Conservation (phyloP, 2,888 invertebrate species). For the Dilophus febrilis region DNA sequence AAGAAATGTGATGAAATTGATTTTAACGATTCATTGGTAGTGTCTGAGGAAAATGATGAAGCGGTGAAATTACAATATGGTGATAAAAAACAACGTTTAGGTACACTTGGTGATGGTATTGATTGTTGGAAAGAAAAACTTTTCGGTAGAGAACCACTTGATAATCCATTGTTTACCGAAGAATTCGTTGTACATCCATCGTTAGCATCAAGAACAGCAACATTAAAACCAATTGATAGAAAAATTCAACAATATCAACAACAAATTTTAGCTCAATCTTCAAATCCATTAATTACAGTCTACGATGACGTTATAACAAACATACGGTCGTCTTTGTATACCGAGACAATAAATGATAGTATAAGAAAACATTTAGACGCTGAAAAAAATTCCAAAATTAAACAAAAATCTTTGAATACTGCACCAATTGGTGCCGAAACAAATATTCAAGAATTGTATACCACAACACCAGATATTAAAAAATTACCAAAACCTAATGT, state of each 20-base stretch:
- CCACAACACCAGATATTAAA: too few relatives aligned
- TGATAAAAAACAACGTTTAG: slow-evolving; percentile 30
- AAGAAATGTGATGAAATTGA: slow-evolving; percentile 17
- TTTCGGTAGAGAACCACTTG: slow-evolving; percentile 57
- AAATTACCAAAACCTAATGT: too few relatives aligned
- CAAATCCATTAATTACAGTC: slow-evolving; percentile 7
- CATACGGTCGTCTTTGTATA: slow-evolving; percentile 2
- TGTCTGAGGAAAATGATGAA: slow-evolving; percentile 28
- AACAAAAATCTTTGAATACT: too few relatives aligned
- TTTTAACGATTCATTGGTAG: background rate
- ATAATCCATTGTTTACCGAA: slow-evolving; percentile 54
- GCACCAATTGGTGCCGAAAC: too few relatives aligned
- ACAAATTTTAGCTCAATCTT: slow-evolving; percentile 2
- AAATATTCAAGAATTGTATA: too few relatives aligned
- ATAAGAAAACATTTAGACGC: too few relatives aligned
- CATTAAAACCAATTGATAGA: background rate
- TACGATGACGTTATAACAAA: slow-evolving; percentile 12
- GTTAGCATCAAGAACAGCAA: too few relatives aligned
- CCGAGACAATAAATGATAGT: too few relatives aligned
- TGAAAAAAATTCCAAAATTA: too few relatives aligned
- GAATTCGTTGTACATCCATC: slow-evolving; percentile 16
- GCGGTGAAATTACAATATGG: slow-evolving; percentile 13
- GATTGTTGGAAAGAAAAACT: slow-evolving; percentile 57
- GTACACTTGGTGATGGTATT: slow-evolving; percentile 52
- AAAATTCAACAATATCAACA: background rate